Base-by-base conservation (phyloP, 2,797 vertebrate species). In the Chrysocyon brachyurus region DNA sequence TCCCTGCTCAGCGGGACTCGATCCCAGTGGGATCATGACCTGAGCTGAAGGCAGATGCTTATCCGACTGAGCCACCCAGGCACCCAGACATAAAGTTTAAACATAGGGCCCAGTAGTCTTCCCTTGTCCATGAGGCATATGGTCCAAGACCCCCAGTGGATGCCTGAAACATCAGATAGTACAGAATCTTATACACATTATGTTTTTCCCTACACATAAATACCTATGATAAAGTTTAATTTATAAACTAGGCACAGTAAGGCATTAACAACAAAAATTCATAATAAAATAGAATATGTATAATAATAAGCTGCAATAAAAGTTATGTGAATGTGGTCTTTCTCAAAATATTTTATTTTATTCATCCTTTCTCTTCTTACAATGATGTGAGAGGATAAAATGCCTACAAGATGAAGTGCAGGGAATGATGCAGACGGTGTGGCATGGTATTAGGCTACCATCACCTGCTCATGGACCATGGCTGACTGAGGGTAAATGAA, bases 341-440 rank as follows among this genome's bases (percentile, higher is more conserved):
- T 75, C 40, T 49, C 72, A 75, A 75, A 75, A 75, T 31, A 75
- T 28, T 46, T 75, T 26, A 17, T 1, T 75, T 31, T n/a, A 68
- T n/a, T 68, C 46, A 75, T 17, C 72, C 64, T n/a, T 75, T 49
- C 26, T 28, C 24, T 49, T 49, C 72, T 26, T 49, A 49, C 2
- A 14, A 75, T 10, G 40, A 49, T 26, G 26, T 10, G 40, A 1
- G 8, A 49, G 9, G 46, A 49, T 5, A 75, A 46, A 73, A 49
- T 0, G 15, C 14, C 72, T 75, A 28, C 24, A 28, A 5, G 72
- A 75, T 19, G 72, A 75, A 75, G 15, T 7, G 26, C 26, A 46
- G 15, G 6, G 46, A 15, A 5, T 4, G 14, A 17, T 2, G 2
- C 15, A 16, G 15, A 26, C 24, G 15, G 7, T 28, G 4, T 28